These are phyloP conservation scores for Ips typographus DNA, from an alignment of 1,140 invertebrate species.

Conservation along the genomic window DNA sequence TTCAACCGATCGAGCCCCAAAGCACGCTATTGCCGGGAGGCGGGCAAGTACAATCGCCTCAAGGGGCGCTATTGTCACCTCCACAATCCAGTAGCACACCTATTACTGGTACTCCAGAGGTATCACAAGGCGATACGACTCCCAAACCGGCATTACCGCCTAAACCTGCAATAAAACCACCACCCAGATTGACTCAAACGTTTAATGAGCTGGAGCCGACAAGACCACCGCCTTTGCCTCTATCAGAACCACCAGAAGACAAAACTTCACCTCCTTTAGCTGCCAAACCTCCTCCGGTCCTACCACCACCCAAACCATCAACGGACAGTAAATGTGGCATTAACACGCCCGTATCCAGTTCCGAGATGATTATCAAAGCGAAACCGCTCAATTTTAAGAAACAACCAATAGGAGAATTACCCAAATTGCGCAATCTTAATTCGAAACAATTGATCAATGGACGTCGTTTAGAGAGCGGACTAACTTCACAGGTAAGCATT, in stretches of 20 bases:
- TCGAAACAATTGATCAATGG: too few relatives aligned
- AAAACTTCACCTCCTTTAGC: constrained; percentile 18
- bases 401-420: constrained; percentile 71
- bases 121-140: constrained; percentile 55
- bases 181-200: constrained; percentile 55
- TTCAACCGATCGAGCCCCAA: constrained; percentile 77
- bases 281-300: constrained; percentile 46
- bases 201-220: constrained; percentile 44
- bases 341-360: constrained; percentile 38
- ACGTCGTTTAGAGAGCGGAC: too few relatives aligned
- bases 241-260: constrained; percentile 52
- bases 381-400: constrained; percentile 78
- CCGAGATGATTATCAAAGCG: constrained; percentile 71
- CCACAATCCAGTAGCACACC: constrained; percentile 62
- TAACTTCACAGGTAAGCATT: too few relatives aligned
- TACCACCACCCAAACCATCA: constrained; percentile 8
- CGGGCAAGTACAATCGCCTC: constrained; percentile 50
- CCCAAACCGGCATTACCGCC: constrained; percentile 72
- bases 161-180: constrained; percentile 64
- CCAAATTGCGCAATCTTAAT: constrained; percentile 64
- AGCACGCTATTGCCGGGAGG: constrained; percentile 50
- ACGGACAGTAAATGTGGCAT: constrained; percentile 32
- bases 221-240: constrained; percentile 47
- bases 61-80: constrained; percentile 57
- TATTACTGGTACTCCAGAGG: constrained; percentile 55